Percentiles rank a stretch among this genome's conserved stretches.
These are phyloP conservation scores for Trididemnum miniatum DNA, from an alignment of 23 tunicate species.

Conservation along the genomic window DNA sequence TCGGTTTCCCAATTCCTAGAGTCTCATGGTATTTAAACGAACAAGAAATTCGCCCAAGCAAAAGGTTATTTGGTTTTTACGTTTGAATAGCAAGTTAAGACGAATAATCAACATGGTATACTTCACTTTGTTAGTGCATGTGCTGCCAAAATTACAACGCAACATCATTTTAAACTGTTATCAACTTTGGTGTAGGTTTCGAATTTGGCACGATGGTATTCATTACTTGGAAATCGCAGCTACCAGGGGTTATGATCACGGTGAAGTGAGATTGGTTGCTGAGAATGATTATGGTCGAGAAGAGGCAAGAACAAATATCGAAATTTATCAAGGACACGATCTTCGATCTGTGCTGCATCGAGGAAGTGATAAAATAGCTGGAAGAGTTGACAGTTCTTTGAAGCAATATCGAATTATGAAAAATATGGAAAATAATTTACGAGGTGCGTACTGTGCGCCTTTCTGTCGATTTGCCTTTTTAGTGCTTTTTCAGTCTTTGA, in stretches of 20 bases:
- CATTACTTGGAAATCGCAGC: constrained; percentile 84
- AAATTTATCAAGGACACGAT: constrained; percentile 77
- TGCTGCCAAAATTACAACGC: too few species aligned
- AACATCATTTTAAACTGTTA: too few species aligned
- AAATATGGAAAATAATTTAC: constrained; percentile 66
- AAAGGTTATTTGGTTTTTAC: too few species aligned
- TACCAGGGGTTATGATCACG: constrained; percentile 87
- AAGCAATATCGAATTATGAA: constrained; percentile 67
- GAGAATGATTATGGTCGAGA: constrained; percentile 62
- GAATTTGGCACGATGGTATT: constrained; percentile 94
- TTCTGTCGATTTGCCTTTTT: too few species aligned
- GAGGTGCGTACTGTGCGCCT: constrained; percentile 62
- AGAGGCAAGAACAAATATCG: constrained; percentile 54
- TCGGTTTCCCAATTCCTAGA: constrained; percentile 77
- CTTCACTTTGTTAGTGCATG: too few species aligned
- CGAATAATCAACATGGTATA: too few species aligned
- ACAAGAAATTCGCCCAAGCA: constrained; percentile 83
- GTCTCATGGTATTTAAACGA: constrained; percentile 94
- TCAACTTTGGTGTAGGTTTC: constrained; percentile 71
- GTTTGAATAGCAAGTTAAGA: too few species aligned
- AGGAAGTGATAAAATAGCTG: constrained; percentile 11
- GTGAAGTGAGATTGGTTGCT: constrained; percentile 70
- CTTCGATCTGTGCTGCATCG: constrained; percentile 76
- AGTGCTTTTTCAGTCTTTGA: too few species aligned
- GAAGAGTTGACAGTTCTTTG: constrained; percentile 25